Percentiles rank a stretch among this genome's conserved stretches.
phyloP scores from a whole-genome alignment of 2,113 vertebrate genomes.

The Megaceryle maxima region DNA sequence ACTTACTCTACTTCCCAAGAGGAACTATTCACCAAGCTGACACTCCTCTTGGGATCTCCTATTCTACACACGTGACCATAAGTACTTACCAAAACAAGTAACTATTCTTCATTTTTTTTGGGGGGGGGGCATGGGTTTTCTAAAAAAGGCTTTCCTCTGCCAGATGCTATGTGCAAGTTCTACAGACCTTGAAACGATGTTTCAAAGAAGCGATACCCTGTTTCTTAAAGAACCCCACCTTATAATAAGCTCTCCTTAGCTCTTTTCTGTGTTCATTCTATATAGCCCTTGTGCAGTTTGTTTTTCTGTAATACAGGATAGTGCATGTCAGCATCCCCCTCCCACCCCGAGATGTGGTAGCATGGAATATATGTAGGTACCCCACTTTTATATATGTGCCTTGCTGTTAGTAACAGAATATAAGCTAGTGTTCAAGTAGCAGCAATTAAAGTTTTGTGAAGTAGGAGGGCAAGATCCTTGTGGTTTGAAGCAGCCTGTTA shows the following conservation, averaged over 20 bases:
- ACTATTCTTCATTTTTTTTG: background rate
- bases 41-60: slow-evolving; percentile 78
- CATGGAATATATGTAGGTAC: background rate
- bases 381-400: rapidly evolving
- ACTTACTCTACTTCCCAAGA: slow-evolving; percentile 91
- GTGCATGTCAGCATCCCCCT: background rate
- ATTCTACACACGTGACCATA: slow-evolving; percentile 90
- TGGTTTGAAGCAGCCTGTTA: background rate
- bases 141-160: background rate
- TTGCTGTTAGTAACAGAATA: background rate
- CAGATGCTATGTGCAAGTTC: background rate
- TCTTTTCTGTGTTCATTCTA: background rate
- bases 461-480: rapidly evolving
- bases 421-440: background rate
- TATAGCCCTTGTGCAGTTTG: background rate
- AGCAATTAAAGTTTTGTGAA: background rate
- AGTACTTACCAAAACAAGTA: slow-evolving; percentile 94
- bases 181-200: background rate
- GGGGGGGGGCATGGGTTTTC: background rate
- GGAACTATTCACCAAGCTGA: slow-evolving; percentile 92
- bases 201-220: background rate
- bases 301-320: background rate
- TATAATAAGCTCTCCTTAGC: background rate
- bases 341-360: background rate
- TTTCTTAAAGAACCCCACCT: background rate